These are phyloP conservation scores for Boulengeromyrus knoepffleri DNA, from an alignment of 2,113 vertebrate genomes.

Conservation along the genomic window DNA sequence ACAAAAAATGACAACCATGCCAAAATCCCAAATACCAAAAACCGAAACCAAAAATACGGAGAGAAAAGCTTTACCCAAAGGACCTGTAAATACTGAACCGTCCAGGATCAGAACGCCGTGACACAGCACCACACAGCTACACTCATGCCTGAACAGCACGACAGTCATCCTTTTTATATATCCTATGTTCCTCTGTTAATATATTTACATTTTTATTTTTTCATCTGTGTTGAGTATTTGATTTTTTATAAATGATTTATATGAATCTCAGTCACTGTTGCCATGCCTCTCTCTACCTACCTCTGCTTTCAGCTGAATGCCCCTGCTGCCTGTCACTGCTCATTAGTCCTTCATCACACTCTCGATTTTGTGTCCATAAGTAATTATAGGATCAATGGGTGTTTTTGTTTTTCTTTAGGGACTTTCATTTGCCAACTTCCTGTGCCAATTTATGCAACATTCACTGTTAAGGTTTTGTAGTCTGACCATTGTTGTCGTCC, in stretches of 20 bases:
- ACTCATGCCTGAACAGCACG: neutral
- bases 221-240: conserved; percentile 18
- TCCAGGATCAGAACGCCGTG: conserved; percentile 55
- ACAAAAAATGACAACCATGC: conserved; percentile 64
- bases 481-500: neutral
- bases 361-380: conserved; percentile 13
- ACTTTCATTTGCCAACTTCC: conserved; percentile 5
- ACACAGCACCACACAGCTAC: conserved; percentile 2
- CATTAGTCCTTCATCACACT: conserved; percentile 2
- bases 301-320: conserved; percentile 45
- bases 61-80: conserved; percentile 76
- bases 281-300: conserved; percentile 44
- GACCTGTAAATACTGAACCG: conserved; percentile 69
- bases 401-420: neutral
- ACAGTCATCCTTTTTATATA: neutral
- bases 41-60: conserved; percentile 71
- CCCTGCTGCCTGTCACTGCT: neutral
- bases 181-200: neutral
- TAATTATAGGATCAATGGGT: neutral
- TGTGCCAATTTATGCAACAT: conserved; percentile 3
- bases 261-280: conserved; percentile 21
- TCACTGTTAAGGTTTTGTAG: neutral
- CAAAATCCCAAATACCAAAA: conserved; percentile 74
- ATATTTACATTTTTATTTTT: conserved; percentile 34
- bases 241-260: conserved; percentile 41